These are phyloP conservation scores for Habropoda laboriosa DNA, from an alignment of 1,140 invertebrate genomes.

Conservation along the genomic window DNA sequence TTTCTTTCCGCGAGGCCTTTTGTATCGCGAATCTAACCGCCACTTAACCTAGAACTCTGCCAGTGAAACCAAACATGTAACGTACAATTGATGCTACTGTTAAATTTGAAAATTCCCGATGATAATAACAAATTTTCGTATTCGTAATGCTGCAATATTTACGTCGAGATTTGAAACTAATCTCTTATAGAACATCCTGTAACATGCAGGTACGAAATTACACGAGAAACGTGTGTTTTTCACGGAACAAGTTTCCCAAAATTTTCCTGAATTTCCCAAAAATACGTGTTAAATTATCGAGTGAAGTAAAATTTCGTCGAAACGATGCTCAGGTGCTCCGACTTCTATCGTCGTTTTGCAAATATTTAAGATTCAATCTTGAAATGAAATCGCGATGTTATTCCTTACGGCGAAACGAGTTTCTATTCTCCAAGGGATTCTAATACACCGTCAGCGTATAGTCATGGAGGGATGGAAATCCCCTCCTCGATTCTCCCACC, in stretches of 20 bases:
- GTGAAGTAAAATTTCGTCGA: not conserved
- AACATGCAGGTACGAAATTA: too few species aligned
- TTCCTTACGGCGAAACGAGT: constrained; percentile 29
- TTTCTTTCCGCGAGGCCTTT: constrained; percentile 15
- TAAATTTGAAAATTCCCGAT: too few species aligned
- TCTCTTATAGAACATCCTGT: too few species aligned
- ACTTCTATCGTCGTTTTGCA: too few species aligned
- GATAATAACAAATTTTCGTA: too few species aligned
- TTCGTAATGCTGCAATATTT: not conserved
- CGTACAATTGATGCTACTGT: too few species aligned
- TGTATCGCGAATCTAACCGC: not conserved
- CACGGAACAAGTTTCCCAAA: not conserved
- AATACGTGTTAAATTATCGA: not conserved
- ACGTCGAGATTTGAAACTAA: not conserved
- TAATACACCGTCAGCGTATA: constrained; percentile 49
- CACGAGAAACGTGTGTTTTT: too few species aligned
- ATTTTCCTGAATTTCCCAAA: not conserved
- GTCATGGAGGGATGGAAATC: constrained; percentile 24
- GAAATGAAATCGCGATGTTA: constrained; percentile 38
- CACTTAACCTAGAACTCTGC: not conserved
- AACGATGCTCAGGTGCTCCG: too few species aligned
- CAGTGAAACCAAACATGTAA: too few species aligned
- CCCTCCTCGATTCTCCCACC: constrained; percentile 5
- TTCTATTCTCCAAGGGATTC: constrained; percentile 56
- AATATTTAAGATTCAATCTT: constrained; percentile 40